phyloP scores from a whole-genome alignment of 2,113 vertebrate species.

The Vulpes vulpes region DNA sequence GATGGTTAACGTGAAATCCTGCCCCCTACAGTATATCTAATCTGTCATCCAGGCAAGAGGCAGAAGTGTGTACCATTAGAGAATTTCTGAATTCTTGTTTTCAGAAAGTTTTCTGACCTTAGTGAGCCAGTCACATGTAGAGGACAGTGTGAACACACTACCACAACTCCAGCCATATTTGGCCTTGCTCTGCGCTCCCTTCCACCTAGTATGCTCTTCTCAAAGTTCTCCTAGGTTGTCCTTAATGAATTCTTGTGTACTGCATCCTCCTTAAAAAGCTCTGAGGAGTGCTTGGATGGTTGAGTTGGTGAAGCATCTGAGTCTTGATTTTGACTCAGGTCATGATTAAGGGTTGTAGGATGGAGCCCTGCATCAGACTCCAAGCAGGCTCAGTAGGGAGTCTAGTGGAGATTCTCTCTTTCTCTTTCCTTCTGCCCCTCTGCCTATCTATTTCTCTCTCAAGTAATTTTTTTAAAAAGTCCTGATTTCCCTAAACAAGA shows the following conservation, averaged over 20 bases:
- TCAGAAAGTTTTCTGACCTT: background rate
- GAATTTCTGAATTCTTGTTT: background rate
- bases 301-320: too few relatives aligned
- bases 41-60: background rate
- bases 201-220: background rate
- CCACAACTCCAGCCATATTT: fast-evolving
- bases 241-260: background rate
- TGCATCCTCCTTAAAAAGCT: background rate
- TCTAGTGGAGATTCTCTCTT: too few relatives aligned
- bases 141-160: fast-evolving
- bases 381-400: too few relatives aligned
- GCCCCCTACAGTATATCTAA: background rate
- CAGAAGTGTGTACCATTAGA: background rate
- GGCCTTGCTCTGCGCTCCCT: background rate
- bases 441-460: too few relatives aligned
- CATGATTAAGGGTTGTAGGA: too few relatives aligned
- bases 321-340: too few relatives aligned
- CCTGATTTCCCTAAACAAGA: background rate
- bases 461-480: too few relatives aligned
- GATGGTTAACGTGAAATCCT: background rate
- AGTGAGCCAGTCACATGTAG: background rate
- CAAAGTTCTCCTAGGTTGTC: background rate
- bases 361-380: too few relatives aligned
- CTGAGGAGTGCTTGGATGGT: too few relatives aligned
- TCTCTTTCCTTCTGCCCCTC: too few relatives aligned